These are phyloP conservation scores for Falco naumanni DNA, from an alignment of 2,797 vertebrate genomes.

Conservation along the genomic window DNA sequence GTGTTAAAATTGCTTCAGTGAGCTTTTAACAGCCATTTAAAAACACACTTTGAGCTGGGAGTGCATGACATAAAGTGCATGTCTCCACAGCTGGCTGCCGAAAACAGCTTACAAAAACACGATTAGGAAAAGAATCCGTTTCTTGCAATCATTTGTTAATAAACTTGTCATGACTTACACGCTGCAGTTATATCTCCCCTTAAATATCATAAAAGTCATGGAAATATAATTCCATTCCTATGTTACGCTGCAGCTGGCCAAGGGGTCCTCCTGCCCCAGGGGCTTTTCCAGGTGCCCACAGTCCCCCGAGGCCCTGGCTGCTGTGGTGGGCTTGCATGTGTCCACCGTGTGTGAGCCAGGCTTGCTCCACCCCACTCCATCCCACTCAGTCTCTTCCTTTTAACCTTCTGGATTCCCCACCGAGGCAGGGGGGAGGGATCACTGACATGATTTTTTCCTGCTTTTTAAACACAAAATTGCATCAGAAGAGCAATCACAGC, in stretches of 20 bases:
- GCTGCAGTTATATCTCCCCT: neutral
- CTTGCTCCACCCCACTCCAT: accelerated
- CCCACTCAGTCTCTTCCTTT: neutral
- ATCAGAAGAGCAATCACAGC: no score
- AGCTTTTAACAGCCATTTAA: neutral
- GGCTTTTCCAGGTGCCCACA: no score
- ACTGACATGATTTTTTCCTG: neutral
- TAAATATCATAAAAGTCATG: neutral
- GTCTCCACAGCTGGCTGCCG: neutral
- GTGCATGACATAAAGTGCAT: neutral
- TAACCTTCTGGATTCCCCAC: neutral
- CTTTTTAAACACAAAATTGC: neutral
- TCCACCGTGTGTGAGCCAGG: accelerated
- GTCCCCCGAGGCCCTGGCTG: neutral
- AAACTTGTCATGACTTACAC: neutral
- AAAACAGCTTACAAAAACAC: neutral
- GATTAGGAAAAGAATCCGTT: neutral
- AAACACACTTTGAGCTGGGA: neutral
- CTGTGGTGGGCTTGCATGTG: accelerated
- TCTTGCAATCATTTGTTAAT: neutral
- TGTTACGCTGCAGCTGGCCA: accelerated
- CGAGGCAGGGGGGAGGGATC: accelerated
- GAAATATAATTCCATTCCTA: neutral
- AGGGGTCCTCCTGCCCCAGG: accelerated
- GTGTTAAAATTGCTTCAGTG: neutral